Evolutionary conservation across 2,113 vertebrate species (phyloP), one percentile per base, ranked within the genome.

Genomic region (Heterotis niloticus): DNA sequence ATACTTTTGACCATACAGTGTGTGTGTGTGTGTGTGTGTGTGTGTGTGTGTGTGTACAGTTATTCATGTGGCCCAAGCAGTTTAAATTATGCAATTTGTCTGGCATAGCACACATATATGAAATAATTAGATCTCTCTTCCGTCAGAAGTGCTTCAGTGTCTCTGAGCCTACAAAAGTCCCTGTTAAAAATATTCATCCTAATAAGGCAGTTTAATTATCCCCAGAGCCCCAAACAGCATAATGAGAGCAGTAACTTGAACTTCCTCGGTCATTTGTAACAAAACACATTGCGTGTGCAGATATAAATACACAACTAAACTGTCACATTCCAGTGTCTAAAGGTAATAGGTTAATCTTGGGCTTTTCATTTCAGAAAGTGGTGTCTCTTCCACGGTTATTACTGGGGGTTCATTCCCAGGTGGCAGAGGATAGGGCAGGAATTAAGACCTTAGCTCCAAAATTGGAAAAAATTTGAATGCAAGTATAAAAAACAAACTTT

Each of bases 141-240:
- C 82, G 83, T 86, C 72, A 83, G 65, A 82, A 82, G 13, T 82
- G 85, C 88, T 90, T 84, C 83, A 85, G 87, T 88, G 88, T 86
- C 83, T 85, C 82, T 62, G 84, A 81, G 84, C 85, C 83, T 80
- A 80, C 86, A 79, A 80, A 91, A 91, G 91, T 91, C 90, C 88
- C 83, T 64, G 12, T 75, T 79, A 84, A 83, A 87, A 90, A 90
- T 86, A 86, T 87, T 88, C 88, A 84, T 82, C 78, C 83, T 79
- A 85, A 80, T 84, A 85, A 90, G 88, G 90, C 88, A 87, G 86
- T 86, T 90, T 87, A 88, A 92, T 91, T 89, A 92, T 85, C 81
- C 87, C 83, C 81, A 87, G 87, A 85, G 69, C 84, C 79, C 88
- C 87, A 91, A 91, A 88, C 88, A 88, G 66, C 68, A 75, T 59